phyloP scores from a whole-genome alignment of 1,140 invertebrate genomes.

The Hyphantria cunea region DNA sequence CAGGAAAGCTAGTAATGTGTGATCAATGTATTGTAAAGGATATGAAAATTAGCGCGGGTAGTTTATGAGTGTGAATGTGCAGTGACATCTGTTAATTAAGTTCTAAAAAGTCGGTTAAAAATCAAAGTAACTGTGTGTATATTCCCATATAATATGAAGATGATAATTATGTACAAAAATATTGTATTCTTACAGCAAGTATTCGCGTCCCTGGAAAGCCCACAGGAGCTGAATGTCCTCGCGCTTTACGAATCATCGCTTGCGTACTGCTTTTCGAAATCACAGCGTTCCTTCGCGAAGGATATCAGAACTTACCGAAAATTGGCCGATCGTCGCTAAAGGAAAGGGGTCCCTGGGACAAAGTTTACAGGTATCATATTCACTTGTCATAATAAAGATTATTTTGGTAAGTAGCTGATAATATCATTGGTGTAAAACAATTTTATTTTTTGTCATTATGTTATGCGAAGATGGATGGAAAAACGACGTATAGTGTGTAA shows the following conservation, averaged over 20 bases:
- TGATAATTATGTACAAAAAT: neutral
- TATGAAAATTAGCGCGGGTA: too few relatives aligned
- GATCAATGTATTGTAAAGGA: too few relatives aligned
- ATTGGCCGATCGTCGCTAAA: constrained; percentile 86
- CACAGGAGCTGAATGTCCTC: constrained; percentile 88
- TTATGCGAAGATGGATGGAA: constrained; percentile 80
- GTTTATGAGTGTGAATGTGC: too few relatives aligned
- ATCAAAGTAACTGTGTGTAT: too few relatives aligned
- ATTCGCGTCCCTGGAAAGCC: constrained; percentile 92
- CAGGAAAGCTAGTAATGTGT: too few relatives aligned
- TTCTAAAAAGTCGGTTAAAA: too few relatives aligned
- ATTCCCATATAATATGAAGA: too few relatives aligned
- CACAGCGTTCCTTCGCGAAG: constrained; percentile 97
- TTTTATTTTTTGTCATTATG: constrained; percentile 76
- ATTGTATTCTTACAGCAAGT: constrained; percentile 84
- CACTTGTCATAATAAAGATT: constrained; percentile 27
- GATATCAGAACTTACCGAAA: constrained; percentile 92
- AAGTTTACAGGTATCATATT: constrained; percentile 84
- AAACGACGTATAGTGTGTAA: constrained; percentile 80
- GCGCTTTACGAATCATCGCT: constrained; percentile 95
- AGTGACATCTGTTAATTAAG: too few relatives aligned
- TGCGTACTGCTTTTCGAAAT: constrained; percentile 97
- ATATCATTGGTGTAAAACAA: constrained; percentile 60
- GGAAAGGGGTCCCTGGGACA: constrained; percentile 90
- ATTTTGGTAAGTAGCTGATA: constrained; percentile 67